Evolutionary conservation across 2,113 vertebrate species (phyloP), one percentile per base, ranked within the genome.

Genomic region (Grallaria varia): DNA sequence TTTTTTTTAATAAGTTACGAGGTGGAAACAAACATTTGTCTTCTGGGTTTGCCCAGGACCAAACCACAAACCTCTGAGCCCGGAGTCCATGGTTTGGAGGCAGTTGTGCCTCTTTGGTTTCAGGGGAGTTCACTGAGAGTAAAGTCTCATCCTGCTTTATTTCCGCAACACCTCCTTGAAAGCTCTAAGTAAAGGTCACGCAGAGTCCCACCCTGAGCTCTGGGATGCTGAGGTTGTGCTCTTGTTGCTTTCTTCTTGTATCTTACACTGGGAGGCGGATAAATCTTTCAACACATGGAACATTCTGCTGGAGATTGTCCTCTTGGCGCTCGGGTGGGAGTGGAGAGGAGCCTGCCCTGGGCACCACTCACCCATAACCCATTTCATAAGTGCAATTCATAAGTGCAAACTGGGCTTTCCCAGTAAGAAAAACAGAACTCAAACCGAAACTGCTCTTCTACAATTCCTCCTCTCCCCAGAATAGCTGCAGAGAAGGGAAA

Each of bases 121-220:
- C 71, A 89, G 64, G 21, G 6, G 31, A 47, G 17, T 69, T 47
- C 25, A 67, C 5, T 17, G 24, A 91, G 53, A 49, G 40, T 72
- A 83, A 95, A 78, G 69, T 94, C 74, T 85, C 53, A 3, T 45
- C n/a, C 42, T 64, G 66, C 5, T 83, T 59, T 69, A 9, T 47
- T 82, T 87, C 13, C 4, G 40, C 8, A n/a, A 80, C 0, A 2
- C 20, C 63, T 55, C 72, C 16, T n/a, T 62, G 67, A 90, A 69
- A 88, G 24, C 24, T 83, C 31, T 45, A 91, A 7, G 40, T 45
- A n/a, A 76, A 80, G 72, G 59, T 88, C 59, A 24, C 33, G 33
- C 0, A 1, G 24, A 63, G 16, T 27, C 28, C 37, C 0, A 0
- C 19, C 49, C 31, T n/a, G 56, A 69, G 58, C 19, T 71, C 59